These are phyloP conservation scores for Caradrina kadenii DNA, from an alignment of 2,888 invertebrate genomes.

Conservation along the genomic window DNA sequence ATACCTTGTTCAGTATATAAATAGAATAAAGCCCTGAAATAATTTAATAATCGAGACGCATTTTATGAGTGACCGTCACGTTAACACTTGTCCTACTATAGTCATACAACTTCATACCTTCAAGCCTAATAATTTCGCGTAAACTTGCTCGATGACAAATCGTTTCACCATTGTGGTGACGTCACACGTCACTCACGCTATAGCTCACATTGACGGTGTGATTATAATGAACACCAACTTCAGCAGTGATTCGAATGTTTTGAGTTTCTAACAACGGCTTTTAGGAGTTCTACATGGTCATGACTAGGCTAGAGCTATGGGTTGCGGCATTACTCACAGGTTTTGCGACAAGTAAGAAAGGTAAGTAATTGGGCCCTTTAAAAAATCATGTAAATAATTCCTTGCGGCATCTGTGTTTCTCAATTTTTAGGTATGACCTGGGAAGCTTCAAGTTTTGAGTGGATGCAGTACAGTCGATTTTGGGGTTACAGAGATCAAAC, in stretches of 20 bases:
- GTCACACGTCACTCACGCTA: constrained; percentile 12
- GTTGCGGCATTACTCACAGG: neutral
- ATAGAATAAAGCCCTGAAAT: too few relatives aligned
- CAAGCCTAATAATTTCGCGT: neutral
- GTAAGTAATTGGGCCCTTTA: too few relatives aligned
- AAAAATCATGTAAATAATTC: neutral
- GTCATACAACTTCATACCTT: neutral
- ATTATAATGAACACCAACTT: constrained; percentile 21
- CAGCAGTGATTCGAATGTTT: constrained; percentile 25
- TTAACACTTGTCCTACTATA: neutral
- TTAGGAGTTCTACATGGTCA: constrained; percentile 13
- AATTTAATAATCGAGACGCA: too few relatives aligned
- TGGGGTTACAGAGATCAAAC: too few relatives aligned
- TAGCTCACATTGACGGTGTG: constrained; percentile 9
- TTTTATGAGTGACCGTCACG: neutral
- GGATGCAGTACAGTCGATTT: too few relatives aligned
- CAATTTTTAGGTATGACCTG: too few relatives aligned
- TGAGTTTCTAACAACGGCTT: constrained; percentile 34
- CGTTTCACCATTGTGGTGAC: constrained; percentile 2
- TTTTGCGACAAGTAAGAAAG: neutral
- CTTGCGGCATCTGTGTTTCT: too few relatives aligned
- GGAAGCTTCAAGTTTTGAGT: too few relatives aligned
- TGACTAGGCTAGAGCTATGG: neutral
- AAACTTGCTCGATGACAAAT: constrained; percentile 24
- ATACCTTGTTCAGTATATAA: too few relatives aligned